Evolutionary conservation across 2,113 vertebrate genomes (phyloP).

Genomic region (Onychostruthus taczanowskii): DNA sequence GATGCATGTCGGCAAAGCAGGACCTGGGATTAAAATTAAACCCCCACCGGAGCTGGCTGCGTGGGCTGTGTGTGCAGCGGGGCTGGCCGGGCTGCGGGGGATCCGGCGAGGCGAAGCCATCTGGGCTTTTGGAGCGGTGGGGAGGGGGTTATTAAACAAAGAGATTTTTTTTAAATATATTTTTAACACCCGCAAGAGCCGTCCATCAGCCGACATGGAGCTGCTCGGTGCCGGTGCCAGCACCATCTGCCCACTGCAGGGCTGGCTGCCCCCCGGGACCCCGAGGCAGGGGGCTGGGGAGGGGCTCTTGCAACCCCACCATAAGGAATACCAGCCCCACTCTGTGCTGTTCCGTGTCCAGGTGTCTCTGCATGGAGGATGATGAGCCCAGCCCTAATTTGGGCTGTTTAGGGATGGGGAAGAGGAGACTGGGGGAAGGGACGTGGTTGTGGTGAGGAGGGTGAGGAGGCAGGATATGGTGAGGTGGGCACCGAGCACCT

Average conservation of each 20-base stretch:
- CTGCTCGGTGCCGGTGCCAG: background rate
- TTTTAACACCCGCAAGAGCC: background rate
- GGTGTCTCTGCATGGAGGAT: background rate
- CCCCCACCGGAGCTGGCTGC: background rate
- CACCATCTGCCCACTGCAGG: slow-evolving; percentile 34
- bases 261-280: background rate
- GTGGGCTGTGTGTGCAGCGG: background rate
- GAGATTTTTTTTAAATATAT: background rate
- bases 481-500: background rate
- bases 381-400: background rate
- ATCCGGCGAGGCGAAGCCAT: slow-evolving; percentile 1
- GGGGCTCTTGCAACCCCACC: background rate
- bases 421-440: background rate
- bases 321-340: fast-evolving
- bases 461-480: background rate
- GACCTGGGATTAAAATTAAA: background rate
- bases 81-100: background rate
- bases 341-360: background rate
- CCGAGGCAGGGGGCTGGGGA: background rate
- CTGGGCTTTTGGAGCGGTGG: background rate
- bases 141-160: slow-evolving; percentile 40
- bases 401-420: background rate
- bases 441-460: background rate
- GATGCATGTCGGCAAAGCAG: background rate
- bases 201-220: background rate